phyloP scores from a whole-genome alignment of 2,888 invertebrate species.

The Mesoligia furuncula region DNA sequence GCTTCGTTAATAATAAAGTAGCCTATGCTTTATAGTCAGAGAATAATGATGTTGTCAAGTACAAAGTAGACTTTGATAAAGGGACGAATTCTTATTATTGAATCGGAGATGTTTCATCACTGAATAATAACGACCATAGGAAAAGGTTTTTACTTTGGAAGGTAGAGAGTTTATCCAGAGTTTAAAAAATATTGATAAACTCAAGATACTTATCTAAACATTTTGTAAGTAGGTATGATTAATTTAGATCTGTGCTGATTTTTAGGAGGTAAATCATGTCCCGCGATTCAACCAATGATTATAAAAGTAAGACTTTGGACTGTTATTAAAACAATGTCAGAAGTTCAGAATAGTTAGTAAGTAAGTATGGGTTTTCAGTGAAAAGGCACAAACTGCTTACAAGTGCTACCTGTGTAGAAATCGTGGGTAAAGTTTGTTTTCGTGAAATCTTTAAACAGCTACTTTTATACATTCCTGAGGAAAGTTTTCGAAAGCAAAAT shows the following conservation, averaged over 20 bases:
- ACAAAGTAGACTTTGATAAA: neutral
- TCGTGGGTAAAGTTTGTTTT: neutral
- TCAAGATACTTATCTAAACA: neutral
- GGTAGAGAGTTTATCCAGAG: neutral
- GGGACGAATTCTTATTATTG: neutral
- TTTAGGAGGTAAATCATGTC: neutral
- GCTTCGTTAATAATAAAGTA: slow-evolving; percentile 15
- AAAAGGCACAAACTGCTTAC: neutral
- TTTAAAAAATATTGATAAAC: neutral
- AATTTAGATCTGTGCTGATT: neutral
- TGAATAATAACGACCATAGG: neutral
- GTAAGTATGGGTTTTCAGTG: neutral
- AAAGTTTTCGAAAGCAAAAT: neutral
- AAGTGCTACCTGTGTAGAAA: neutral
- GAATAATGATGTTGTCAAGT: slow-evolving; percentile 14
- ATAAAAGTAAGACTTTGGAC: neutral
- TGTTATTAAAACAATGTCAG: neutral
- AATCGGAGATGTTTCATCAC: neutral
- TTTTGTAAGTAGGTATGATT: neutral
- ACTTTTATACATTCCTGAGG: neutral
- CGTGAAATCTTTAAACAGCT: neutral
- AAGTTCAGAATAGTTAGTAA: neutral
- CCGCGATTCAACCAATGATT: neutral
- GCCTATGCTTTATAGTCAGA: neutral
- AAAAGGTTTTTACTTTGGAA: neutral